Evolutionary conservation across 2,797 vertebrate genomes (phyloP), one percentile per base, ranked within the genome.

Genomic region (Xyrichtys novacula): DNA sequence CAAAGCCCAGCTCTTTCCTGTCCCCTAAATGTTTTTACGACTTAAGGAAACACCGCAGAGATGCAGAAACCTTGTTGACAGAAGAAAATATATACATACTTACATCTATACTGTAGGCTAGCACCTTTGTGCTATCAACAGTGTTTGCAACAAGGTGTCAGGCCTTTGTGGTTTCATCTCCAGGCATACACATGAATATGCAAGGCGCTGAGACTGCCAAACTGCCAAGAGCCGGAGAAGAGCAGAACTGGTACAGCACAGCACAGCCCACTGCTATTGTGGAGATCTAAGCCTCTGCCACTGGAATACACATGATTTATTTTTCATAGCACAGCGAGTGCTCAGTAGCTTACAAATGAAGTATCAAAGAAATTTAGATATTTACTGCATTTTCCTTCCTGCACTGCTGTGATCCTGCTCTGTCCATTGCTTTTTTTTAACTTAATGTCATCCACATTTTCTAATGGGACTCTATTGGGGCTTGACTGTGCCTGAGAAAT

Each of bases 81-180:
- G 71, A 4, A 36, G 19, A 62, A 62, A 70, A 59, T 61, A 70
- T 63, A 62, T 63, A n/a, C n/a, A 60, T 36, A 48, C 58, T 7
- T 28, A 32, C 39, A 47, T 43, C 9, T 10, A 2, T 14, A 28
- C 43, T 15, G 64, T 55, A 36, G 52, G 57, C 65, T 62, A 0
- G 28, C 5, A 4, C 66, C 75, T 80, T 23, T 52, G 60, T 56
- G 3, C 71, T 39, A 46, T 77, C 50, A 34, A 23, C 63, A 34
- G 42, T 65, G 78, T 79, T 84, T 71, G 67, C 66, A 42, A 75
- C 71, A 49, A 79, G 73, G 77, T 85, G 85, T 84, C 87, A 81
- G 49, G 9, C 53, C 75, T 64, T 71, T 71, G 71, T 74, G 40
- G 64, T 59, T 84, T 78, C 69, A 47, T 77, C 52, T 22, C 59